A percentile compares a stretch with the other conserved stretches of the same genome.
Evolutionary conservation across 2,113 vertebrate genomes (phyloP).

Genomic region (Elephas maximus): DNA sequence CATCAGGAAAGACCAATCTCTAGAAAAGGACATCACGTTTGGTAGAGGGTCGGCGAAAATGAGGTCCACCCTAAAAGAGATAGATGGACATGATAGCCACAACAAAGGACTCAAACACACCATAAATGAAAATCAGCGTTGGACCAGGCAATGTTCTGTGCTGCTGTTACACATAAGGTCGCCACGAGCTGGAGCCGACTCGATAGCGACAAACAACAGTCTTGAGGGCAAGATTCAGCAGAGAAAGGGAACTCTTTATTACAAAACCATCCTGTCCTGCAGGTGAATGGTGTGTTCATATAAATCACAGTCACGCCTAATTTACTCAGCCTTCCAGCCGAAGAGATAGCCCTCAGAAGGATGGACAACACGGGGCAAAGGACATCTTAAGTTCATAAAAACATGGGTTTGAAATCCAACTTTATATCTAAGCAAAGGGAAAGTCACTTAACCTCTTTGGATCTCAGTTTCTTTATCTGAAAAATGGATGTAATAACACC

Average conservation of each 20-base stretch:
- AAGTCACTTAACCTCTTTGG: not conserved
- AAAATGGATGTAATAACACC: slow-evolving; percentile 3
- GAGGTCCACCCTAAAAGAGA: not conserved
- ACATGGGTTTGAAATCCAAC: not conserved
- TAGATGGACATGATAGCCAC: not conserved
- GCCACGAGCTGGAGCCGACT: not conserved
- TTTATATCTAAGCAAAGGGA: not conserved
- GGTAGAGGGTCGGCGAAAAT: not conserved
- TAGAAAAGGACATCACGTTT: not conserved
- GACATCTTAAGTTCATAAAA: not conserved
- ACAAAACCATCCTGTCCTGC: not conserved
- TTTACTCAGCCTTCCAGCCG: not conserved
- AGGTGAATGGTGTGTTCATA: not conserved
- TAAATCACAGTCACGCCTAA: not conserved
- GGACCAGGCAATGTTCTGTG: not conserved
- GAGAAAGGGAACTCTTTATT: not conserved
- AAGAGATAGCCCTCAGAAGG: not conserved
- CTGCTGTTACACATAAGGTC: not conserved
- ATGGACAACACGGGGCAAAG: accelerated
- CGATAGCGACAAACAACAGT: not conserved
- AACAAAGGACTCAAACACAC: not conserved
- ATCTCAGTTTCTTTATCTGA: slow-evolving; percentile 48
- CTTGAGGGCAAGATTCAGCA: not conserved
- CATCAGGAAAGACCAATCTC: not conserved
- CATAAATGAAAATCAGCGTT: not conserved